These are phyloP conservation scores for Drosophila kikkawai DNA, from an alignment of 1,140 invertebrate species.

Conservation along the genomic window DNA sequence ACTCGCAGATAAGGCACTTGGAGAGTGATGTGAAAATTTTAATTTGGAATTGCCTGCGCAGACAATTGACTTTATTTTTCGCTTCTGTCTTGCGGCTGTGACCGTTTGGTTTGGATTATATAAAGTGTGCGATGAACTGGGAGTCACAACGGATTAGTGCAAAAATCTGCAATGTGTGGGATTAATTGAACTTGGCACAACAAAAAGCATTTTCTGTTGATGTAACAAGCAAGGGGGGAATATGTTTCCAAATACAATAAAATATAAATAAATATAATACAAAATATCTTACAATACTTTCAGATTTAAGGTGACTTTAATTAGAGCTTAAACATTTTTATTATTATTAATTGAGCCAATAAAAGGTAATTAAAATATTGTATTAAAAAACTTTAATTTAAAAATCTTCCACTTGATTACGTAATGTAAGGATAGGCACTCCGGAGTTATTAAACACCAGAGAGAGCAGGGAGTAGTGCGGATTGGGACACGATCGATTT, in stretches of 20 bases:
- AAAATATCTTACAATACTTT: background rate
- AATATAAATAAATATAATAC: background rate
- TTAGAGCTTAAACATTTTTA: too few species aligned
- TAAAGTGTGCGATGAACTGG: constrained; percentile 42
- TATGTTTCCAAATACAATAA: background rate
- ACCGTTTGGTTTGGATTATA: constrained; percentile 31
- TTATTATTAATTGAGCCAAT: too few species aligned
- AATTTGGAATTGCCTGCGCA: constrained; percentile 58
- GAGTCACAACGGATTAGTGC: constrained; percentile 20
- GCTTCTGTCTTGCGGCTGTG: background rate
- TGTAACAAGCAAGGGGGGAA: background rate
- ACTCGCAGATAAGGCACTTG: constrained; percentile 37
- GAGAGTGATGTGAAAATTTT: constrained; percentile 55
- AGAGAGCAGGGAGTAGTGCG: too few species aligned
- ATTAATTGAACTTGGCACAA: constrained; percentile 10
- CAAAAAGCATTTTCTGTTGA: background rate
- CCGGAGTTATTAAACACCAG: too few species aligned
- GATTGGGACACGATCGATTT: too few species aligned
- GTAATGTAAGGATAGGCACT: too few species aligned
- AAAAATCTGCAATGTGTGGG: constrained; percentile 6
- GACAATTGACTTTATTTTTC: constrained; percentile 35
- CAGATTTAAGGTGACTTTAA: background rate
- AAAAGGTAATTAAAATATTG: too few species aligned
- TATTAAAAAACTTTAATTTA: too few species aligned
- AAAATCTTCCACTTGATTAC: too few species aligned